phyloP scores from a whole-genome alignment of 2,797 vertebrate genomes.

The Garrulus glandarius region DNA sequence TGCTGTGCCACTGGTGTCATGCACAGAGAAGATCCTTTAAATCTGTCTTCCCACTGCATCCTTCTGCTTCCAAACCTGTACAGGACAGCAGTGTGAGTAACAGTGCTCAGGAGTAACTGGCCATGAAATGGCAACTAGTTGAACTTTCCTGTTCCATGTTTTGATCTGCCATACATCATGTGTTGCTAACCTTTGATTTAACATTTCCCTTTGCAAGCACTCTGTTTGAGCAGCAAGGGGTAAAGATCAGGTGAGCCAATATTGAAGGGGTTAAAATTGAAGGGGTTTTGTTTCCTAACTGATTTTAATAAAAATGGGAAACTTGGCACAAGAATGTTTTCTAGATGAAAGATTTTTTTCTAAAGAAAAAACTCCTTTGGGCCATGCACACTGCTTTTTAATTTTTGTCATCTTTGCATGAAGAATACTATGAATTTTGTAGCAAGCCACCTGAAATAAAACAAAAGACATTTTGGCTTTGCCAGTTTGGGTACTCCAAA shows the following conservation, averaged over 20 bases:
- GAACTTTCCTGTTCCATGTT: neutral
- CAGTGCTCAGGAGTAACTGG: neutral
- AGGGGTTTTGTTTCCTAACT: neutral
- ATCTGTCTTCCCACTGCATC: fast-evolving
- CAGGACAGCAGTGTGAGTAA: neutral
- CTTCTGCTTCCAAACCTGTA: neutral
- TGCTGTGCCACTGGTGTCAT: neutral
- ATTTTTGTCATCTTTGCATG: neutral
- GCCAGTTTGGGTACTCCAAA: fast-evolving
- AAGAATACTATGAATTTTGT: neutral
- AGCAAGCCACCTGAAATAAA: neutral
- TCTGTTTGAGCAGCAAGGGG: neutral
- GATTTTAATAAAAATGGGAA: neutral
- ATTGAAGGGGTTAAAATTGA: neutral
- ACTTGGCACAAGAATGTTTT: neutral
- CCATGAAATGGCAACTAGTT: neutral
- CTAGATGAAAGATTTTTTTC: neutral
- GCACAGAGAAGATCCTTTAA: neutral
- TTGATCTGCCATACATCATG: fast-evolving
- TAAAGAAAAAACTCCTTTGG: neutral
- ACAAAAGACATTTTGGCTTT: neutral
- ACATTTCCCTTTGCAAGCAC: neutral
- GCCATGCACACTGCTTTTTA: neutral
- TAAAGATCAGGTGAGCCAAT: neutral
- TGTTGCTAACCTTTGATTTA: neutral